Base-by-base conservation (phyloP, 2,113 vertebrate species). In the Shinisaurus crocodilurus region DNA sequence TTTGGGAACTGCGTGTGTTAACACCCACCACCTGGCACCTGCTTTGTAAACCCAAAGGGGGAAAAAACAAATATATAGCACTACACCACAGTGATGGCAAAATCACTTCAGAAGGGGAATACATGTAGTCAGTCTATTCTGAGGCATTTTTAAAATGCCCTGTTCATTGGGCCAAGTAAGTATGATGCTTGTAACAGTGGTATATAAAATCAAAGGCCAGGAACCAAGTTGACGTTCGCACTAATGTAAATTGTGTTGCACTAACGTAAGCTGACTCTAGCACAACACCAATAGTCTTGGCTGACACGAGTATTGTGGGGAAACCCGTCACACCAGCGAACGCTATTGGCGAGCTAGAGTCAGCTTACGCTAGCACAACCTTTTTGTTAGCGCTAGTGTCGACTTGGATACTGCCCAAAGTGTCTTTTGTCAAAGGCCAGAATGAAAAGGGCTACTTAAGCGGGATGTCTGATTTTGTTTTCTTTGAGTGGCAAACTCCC, bases 1-100 rank as follows among this genome's bases (percentile, higher is more conserved):
- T 8, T 72, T 88, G 65, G 32, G 37, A 40, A 90, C 27, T 63
- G 60, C 20, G 32, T 23, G 27, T 20, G 23, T 34, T 48, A 86
- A 18, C 79, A 92, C 10, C 74, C 20, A 34, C 43, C 45, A 91
- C 63, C 75, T 86, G 83, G 45, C 83, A 91, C 8, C 67, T 43
- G 80, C 86, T 89, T 92, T 65, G 83, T 91, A 82, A 89, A 85
- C 18, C 25, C 54, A 81, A 57, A 72, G 86, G 15, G 32, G 37
- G 34, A 67, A 84, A 86, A 29, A 27, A 57, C 57, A 87, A 10
- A 50, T 67, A 79, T 89, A 57, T 84, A 83, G 32, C 29, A 48
- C 81, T 43, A 75, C 37, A 63, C 10, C 54, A 45, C 29, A 48
- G 81, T 27, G 57, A 65, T 48, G 18, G 37, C 27, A 63, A 40